A percentile compares a stretch with the other conserved stretches of the same genome.
phyloP scores from a whole-genome alignment of 2,888 invertebrate species.

The Drosophila macrospina region DNA sequence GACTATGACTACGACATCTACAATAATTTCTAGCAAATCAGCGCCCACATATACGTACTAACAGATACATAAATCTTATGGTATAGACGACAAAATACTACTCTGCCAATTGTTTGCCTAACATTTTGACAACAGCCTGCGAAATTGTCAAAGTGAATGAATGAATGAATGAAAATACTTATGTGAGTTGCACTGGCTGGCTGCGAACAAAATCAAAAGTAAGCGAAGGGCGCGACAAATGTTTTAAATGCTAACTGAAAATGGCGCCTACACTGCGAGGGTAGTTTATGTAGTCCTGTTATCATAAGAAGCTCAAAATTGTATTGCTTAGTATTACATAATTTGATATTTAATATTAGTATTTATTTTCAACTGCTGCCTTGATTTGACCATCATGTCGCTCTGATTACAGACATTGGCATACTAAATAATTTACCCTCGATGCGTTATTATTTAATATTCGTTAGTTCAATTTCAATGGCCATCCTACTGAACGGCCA shows the following conservation, averaged over 20 bases:
- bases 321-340: no score
- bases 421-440: conserved; percentile 14
- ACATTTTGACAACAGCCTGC: conserved; percentile 68
- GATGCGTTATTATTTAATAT: conserved; percentile 4
- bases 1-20: conserved; percentile 11
- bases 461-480: conserved; percentile 14
- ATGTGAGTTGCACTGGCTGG: conserved; percentile 24
- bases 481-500: conserved; percentile 12
- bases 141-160: conserved; percentile 52
- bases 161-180: conserved; percentile 72
- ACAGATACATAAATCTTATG: conserved; percentile 4
- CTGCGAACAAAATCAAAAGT: conserved; percentile 37
- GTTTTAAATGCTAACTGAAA: conserved; percentile 40
- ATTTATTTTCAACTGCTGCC: not conserved
- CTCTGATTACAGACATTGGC: not conserved
- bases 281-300: not conserved
- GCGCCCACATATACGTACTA: conserved; percentile 15
- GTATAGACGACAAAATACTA: conserved; percentile 34
- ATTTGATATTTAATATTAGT: no score
- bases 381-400: no score
- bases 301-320: no score
- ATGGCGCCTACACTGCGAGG: conserved; percentile 23
- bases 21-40: conserved; percentile 28
- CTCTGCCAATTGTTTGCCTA: conserved; percentile 51
- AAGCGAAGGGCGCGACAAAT: conserved; percentile 63